These are phyloP conservation scores for Chionoecetes opilio DNA, from an alignment of 1,140 invertebrate species.

Conservation along the genomic window DNA sequence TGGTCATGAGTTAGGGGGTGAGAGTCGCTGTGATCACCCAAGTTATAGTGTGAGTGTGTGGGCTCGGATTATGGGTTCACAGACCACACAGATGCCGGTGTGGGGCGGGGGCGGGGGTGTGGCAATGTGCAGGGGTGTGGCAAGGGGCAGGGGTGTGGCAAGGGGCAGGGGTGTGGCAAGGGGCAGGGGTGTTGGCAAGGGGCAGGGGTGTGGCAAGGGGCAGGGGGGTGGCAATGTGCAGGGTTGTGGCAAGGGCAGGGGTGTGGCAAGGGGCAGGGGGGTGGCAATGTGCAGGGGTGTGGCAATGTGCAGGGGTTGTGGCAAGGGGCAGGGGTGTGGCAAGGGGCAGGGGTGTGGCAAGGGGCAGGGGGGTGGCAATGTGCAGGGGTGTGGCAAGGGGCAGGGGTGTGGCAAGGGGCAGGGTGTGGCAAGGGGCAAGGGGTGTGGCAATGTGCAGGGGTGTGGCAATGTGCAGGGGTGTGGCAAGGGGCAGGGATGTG, in stretches of 20 bases:
- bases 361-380: too few relatives aligned
- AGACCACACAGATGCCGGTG: background rate
- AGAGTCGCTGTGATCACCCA: background rate
- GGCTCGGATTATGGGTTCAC: background rate
- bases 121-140: background rate
- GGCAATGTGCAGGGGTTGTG: too few relatives aligned
- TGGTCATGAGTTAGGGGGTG: background rate
- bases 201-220: too few relatives aligned
- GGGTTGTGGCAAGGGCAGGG: too few relatives aligned
- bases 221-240: too few relatives aligned
- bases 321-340: background rate
- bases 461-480: background rate
- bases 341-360: background rate
- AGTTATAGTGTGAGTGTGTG: constrained; percentile 17
- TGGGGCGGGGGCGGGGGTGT: background rate
- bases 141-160: too few relatives aligned
- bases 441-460: background rate
- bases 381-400: background rate
- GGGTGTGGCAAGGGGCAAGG: background rate
- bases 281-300: too few relatives aligned
- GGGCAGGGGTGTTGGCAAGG: too few relatives aligned
- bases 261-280: too few relatives aligned
- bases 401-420: background rate
- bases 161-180: too few relatives aligned
- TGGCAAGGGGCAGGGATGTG: background rate